Evolutionary conservation across 2,113 vertebrate genomes (phyloP), one percentile per base, ranked within the genome.

Genomic region (Pelvicachromis taeniatus): DNA sequence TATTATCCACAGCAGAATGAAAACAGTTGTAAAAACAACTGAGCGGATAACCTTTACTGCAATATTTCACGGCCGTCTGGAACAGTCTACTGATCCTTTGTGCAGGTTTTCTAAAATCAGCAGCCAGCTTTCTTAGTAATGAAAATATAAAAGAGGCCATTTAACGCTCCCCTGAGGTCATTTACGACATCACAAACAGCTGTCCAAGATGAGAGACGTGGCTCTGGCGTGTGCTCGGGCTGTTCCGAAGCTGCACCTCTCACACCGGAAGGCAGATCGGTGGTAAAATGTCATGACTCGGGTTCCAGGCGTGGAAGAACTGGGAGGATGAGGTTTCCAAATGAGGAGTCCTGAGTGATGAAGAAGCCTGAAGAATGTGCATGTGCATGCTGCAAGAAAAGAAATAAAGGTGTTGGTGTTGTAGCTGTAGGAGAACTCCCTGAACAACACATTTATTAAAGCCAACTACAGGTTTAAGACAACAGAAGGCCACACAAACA

Each of bases 331-430:
- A 99, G 97, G 93, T 99, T 99, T 92, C 98, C 98, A 93, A 99
- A 99, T 0, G 98, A 97, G 19, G 98, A 99, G 93, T 99, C 98
- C 91, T 99, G 98, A 26, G 98, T 99, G 95, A 99, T 99, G 96
- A 99, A 99, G 95, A 98, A 99, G 90, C 98, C 98, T 12, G 98
- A 98, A 5, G 98, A 99, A 91, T 99, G 98, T 80, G 96, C 96
- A 1, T 99, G 98, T 6, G 98, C 98, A 0, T 99, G 98, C 97
- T 99, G 54, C 23, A 80, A 80, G 16, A 85, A 53, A n/a, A 52
- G 12, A 61, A 17, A 40, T 4, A 9, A 19, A 45, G 19, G 3
- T 9, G 17, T 35, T 55, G 3, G 12, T 10, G 31, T 9, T 13
- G 17, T 12, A 8, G 52, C 19, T 40, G n/a, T 40, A 23, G 38